Percentiles rank a stretch among this genome's conserved stretches.
phyloP scores from a whole-genome alignment of 2,113 vertebrate genomes.

The Xenotilapia caudafasciata region DNA sequence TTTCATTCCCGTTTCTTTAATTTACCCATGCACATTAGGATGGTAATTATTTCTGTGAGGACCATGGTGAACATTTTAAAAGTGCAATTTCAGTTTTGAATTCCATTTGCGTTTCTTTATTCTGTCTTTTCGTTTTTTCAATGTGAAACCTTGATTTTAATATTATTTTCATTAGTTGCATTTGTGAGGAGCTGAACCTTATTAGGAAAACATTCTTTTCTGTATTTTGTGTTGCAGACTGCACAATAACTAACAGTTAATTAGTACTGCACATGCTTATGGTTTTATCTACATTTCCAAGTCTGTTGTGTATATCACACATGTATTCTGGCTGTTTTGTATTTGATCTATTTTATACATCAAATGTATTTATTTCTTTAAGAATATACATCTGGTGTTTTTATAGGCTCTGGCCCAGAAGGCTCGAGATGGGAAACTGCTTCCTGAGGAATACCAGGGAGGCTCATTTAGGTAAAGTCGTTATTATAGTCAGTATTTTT shows the following conservation, averaged over 20 bases:
- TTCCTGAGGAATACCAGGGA: conserved; percentile 94
- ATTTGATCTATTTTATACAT: neutral
- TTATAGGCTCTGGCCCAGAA: conserved; percentile 84
- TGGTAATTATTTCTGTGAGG: conserved; percentile 7
- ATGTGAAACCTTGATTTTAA: neutral
- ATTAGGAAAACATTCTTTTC: neutral
- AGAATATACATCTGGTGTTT: neutral
- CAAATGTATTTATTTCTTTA: neutral
- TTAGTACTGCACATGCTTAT: neutral
- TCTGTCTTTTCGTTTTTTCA: rapidly evolving
- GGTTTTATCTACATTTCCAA: neutral
- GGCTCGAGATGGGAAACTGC: conserved; percentile 89
- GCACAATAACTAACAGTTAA: neutral
- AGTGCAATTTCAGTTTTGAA: neutral
- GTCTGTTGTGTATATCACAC: neutral
- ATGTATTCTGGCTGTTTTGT: neutral
- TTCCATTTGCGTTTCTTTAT: neutral
- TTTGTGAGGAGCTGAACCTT: neutral
- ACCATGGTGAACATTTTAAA: neutral
- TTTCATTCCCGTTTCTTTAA: conserved; percentile 18
- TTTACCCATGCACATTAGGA: neutral
- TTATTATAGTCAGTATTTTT: neutral
- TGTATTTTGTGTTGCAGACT: neutral
- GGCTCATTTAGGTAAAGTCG: conserved; percentile 91
- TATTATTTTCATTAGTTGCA: neutral